Percentiles rank a stretch among this genome's conserved stretches.
These are phyloP conservation scores for Alca torda DNA, from an alignment of 2,797 vertebrate genomes.

Conservation along the genomic window DNA sequence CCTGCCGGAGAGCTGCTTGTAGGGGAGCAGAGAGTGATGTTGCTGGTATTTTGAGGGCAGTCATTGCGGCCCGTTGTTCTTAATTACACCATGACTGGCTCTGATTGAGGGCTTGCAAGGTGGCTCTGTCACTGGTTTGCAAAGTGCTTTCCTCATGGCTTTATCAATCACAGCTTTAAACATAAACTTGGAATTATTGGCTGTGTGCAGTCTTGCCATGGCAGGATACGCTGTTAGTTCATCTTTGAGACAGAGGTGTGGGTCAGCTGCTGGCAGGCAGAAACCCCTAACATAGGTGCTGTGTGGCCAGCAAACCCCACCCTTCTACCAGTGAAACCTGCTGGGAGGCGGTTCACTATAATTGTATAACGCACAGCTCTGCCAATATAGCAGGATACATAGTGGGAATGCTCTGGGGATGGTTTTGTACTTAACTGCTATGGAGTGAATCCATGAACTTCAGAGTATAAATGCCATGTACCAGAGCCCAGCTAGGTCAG, in stretches of 20 bases:
- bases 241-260: background rate
- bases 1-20: background rate
- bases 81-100: background rate
- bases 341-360: fast-evolving
- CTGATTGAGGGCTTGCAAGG: background rate
- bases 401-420: background rate
- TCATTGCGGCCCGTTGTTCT: background rate
- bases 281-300: background rate
- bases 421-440: background rate
- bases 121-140: background rate
- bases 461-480: background rate
- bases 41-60: background rate
- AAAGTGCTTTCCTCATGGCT: background rate
- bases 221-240: background rate
- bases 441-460: constrained; percentile 27
- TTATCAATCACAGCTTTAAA: background rate
- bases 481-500: background rate
- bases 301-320: background rate
- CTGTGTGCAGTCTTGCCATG: background rate
- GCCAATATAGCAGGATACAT: background rate
- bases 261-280: background rate
- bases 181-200: background rate
- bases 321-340: background rate
- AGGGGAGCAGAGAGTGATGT: background rate
- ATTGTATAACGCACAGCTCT: background rate